Evolutionary conservation across 92 coral and sea anemone genomes (phyloP).

Genomic region (Parazoanthus atlanticus): DNA sequence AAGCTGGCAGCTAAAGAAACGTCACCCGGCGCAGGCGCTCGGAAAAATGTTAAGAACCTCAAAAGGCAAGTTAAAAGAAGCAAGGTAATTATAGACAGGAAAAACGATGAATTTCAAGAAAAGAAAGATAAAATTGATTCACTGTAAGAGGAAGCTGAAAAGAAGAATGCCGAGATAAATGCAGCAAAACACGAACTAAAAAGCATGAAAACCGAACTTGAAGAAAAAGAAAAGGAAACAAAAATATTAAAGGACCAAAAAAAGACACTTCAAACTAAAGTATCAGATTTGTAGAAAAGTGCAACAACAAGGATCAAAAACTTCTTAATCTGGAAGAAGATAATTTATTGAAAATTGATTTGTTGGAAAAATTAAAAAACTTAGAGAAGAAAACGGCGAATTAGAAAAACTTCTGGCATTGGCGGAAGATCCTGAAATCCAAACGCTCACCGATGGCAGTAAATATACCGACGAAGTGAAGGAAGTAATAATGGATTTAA

Average conservation of each 20-base stretch:
- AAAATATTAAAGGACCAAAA: no score
- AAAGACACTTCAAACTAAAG: no score
- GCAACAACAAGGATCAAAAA: no score
- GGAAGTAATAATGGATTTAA: slow-evolving; percentile 11
- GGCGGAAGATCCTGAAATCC: not conserved
- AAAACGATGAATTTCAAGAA: not conserved
- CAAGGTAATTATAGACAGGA: not conserved
- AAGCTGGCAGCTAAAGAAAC: not conserved
- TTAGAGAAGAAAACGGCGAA: no score
- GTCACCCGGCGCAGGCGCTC: not conserved
- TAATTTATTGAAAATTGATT: no score
- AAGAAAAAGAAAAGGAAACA: no score
- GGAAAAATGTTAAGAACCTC: slow-evolving; percentile 7
- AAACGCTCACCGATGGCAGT: not conserved
- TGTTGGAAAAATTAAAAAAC: no score
- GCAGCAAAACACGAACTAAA: no score
- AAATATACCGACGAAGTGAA: slow-evolving; percentile 14
- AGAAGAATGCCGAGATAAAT: not conserved
- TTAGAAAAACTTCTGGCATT: no score
- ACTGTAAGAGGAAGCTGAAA: slow-evolving; percentile 34
- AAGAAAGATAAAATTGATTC: slow-evolving; percentile 20
- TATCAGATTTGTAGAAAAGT: no score
- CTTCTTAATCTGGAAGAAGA: no score
- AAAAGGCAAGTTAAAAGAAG: slow-evolving; percentile 13
- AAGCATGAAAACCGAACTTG: no score